Percentiles rank a stretch among this genome's conserved stretches.
Evolutionary conservation across 1,140 invertebrate genomes (phyloP).

Genomic region (Dendroctonus valens): DNA sequence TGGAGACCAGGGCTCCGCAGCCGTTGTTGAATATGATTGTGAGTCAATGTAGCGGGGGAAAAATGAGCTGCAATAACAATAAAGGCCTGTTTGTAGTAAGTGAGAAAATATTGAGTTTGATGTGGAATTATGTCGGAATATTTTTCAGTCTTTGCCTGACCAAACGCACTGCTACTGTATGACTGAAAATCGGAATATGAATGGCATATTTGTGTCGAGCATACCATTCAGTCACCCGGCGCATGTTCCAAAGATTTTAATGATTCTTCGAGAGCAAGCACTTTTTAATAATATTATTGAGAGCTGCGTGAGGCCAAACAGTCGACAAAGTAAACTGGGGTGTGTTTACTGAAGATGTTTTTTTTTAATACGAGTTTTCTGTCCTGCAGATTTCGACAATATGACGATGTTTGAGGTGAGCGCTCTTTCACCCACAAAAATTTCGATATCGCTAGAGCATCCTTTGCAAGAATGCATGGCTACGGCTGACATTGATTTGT

Average conservation of each 20-base stretch:
- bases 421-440: conserved; percentile 82
- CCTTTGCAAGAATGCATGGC: conserved; percentile 89
- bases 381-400: conserved; percentile 66
- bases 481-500: conserved; percentile 85
- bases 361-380: conserved; percentile 42
- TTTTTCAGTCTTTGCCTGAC: conserved; percentile 80
- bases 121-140: conserved; percentile 6
- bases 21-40: conserved; percentile 76
- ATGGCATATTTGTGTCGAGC: conserved; percentile 76
- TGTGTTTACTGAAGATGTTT: conserved; percentile 15
- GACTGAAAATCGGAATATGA: conserved; percentile 75
- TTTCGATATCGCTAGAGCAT: conserved; percentile 90
- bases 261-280: conserved; percentile 82
- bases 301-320: conserved; percentile 80
- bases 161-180: conserved; percentile 93
- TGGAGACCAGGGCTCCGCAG: conserved; percentile 65
- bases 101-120: conserved; percentile 34
- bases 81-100: conserved; percentile 76
- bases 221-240: conserved; percentile 93
- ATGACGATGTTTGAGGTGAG: conserved; percentile 89
- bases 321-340: conserved; percentile 62
- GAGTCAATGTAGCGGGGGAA: conserved; percentile 67
- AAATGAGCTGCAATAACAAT: conserved; percentile 67
- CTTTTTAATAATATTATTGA: conserved; percentile 86
- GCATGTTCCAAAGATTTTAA: conserved; percentile 86